phyloP scores from a whole-genome alignment of 2,113 vertebrate species.

The Plecotus auritus region DNA sequence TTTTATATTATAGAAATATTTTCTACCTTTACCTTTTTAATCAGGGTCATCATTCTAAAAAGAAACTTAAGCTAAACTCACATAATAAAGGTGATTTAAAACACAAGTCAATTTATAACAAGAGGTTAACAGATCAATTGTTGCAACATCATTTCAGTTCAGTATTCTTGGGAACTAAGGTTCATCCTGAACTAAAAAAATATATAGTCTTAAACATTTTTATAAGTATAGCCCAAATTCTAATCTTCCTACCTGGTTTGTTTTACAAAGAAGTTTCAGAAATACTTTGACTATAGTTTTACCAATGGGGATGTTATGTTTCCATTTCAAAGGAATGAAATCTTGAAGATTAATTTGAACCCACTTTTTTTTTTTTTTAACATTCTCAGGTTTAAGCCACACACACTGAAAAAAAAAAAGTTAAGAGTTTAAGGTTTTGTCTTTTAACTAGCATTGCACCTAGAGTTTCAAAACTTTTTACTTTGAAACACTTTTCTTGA shows the following conservation, averaged over 20 bases:
- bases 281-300: not conserved
- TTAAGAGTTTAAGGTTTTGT: not conserved
- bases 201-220: not conserved
- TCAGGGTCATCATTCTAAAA: not conserved
- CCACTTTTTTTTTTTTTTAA: not conserved
- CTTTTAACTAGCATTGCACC: constrained; percentile 16
- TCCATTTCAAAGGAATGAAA: constrained; percentile 3
- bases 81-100: not conserved
- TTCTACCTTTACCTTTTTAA: not conserved
- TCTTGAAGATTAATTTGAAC: not conserved
- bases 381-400: not conserved
- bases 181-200: not conserved
- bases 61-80: not conserved
- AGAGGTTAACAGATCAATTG: not conserved
- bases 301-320: not conserved
- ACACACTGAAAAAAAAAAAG: not conserved
- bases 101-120: not conserved
- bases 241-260: not conserved
- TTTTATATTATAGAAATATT: not conserved
- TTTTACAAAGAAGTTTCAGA: constrained; percentile 18
- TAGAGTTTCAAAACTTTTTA: constrained; percentile 39
- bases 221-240: not conserved
- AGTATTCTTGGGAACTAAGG: not conserved
- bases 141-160: not conserved
- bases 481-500: constrained; percentile 43